Evolutionary conservation across 2,113 vertebrate genomes (phyloP), one percentile per base, ranked within the genome.

Genomic region (Platycercus adscitus): DNA sequence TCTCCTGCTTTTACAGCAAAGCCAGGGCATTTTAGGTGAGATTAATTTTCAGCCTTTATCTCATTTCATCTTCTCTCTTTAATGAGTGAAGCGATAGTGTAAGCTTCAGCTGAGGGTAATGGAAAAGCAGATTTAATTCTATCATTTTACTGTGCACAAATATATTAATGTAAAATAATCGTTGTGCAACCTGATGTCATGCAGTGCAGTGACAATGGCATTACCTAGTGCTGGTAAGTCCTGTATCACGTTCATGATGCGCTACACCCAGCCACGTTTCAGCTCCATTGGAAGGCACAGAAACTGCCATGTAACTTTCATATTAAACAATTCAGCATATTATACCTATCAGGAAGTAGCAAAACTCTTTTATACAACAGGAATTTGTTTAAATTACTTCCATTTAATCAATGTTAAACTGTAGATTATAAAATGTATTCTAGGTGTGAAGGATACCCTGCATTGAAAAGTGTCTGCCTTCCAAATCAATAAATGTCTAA

Each of bases 81-180:
- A 37, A 23, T 47, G 35, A 47, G 14, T 41, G 39, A 50, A 25
- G 46, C 55, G 21, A 20, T 39, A 26, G 10, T 31, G 5, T 0
- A 18, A 86, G 13, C 68, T 80, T 41, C 4, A 9, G 55, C 49
- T 44, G 28, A 78, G 72, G 49, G 13, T 35, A 65, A 44, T 7
- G 6, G 33, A 26, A 2, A 2, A 4, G 20, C n/a, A 33, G 46
- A 15, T 1, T 7, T 6, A 33, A 49, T 7, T 64, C 3, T 29
- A 9, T 52, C n/a, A 43, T 49, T 19, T 70, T 80, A 29, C n/a
- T 53, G 11, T 56, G 31, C 25, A 31, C 12, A 43, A 53, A 17
- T 18, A 10, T 17, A 41, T 58, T 28, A 11, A 43, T 21, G 33
- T 50, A 20, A 69, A 61, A 61, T 28, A 66, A 49, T 61, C 81